phyloP scores from a whole-genome alignment of 2,797 vertebrate species.

The Pipistrellus pygmaeus region DNA sequence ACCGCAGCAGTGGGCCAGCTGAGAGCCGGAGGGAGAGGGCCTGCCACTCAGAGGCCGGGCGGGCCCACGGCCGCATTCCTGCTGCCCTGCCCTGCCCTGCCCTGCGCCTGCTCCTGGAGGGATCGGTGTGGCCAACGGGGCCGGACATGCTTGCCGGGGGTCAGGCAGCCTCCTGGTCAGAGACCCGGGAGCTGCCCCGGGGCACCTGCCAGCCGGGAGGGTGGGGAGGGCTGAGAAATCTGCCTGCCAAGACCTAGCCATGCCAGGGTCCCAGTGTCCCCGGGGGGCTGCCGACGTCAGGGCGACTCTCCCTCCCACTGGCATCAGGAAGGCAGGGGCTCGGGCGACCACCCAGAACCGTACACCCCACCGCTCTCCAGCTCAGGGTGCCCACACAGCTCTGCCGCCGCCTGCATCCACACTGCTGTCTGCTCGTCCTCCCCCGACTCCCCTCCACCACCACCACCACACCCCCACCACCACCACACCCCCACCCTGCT shows the following conservation, averaged over 20 bases:
- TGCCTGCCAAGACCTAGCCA: rapidly evolving
- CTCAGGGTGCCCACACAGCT: not conserved
- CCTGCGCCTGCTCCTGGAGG: not conserved
- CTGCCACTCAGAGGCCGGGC: not conserved
- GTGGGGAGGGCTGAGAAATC: not conserved
- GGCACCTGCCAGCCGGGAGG: not conserved
- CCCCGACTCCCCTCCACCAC: not conserved
- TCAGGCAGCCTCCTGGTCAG: not conserved
- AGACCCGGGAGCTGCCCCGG: not conserved
- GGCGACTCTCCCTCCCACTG: rapidly evolving
- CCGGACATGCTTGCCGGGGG: not conserved
- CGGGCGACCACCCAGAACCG: constrained; percentile 9
- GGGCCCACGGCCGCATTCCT: not conserved
- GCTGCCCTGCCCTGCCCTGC: not conserved
- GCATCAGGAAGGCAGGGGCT: not conserved
- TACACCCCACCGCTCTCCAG: not conserved
- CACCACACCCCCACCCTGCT: constrained; percentile 41
- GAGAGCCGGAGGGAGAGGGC: not conserved
- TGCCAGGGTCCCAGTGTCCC: not conserved
- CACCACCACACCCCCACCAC: constrained; percentile 42
- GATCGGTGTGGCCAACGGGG: not conserved
- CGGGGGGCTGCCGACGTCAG: not conserved
- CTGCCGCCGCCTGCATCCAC: not conserved
- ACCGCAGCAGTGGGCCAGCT: not conserved
- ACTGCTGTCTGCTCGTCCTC: not conserved